Conservation (phyloP, 2,797 vertebrate species). For the Xerus rutilus region DNA sequence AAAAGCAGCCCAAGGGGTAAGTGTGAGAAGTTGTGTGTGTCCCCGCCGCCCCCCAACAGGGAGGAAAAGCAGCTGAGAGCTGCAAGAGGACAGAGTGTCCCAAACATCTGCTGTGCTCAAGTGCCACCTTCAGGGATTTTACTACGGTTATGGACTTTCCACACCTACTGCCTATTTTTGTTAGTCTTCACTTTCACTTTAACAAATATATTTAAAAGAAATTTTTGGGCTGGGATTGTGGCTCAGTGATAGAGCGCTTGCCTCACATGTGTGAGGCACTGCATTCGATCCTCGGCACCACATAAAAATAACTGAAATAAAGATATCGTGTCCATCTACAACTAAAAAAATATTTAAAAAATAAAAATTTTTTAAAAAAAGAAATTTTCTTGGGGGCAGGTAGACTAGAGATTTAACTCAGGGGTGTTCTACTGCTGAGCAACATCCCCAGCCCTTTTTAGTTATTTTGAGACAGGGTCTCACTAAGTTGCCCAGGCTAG, state of each 20-base stretch:
- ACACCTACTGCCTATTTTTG: background rate
- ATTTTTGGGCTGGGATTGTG: background rate
- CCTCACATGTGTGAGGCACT: too few relatives aligned
- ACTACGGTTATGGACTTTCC: background rate
- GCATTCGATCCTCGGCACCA: too few relatives aligned
- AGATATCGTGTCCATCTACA: too few relatives aligned
- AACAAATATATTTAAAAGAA: background rate
- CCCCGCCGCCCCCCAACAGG: background rate
- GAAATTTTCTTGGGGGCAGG: background rate
- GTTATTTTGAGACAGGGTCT: background rate
- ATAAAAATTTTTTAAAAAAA: background rate
- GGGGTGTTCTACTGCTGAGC: background rate
- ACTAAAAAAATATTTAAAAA: too few relatives aligned
- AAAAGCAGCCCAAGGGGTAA: background rate
- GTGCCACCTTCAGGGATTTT: background rate
- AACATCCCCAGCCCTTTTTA: background rate
- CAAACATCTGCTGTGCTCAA: background rate
- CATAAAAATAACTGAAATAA: too few relatives aligned
- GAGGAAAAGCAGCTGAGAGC: background rate
- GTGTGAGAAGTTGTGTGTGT: background rate
- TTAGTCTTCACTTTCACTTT: conserved; percentile 15
- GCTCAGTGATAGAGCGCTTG: too few relatives aligned
- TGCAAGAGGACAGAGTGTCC: fast-evolving
- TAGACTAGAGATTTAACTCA: too few relatives aligned
- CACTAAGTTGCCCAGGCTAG: background rate